Conservation (phyloP, 2,888 invertebrate species). For the Ophion ellenae region DNA sequence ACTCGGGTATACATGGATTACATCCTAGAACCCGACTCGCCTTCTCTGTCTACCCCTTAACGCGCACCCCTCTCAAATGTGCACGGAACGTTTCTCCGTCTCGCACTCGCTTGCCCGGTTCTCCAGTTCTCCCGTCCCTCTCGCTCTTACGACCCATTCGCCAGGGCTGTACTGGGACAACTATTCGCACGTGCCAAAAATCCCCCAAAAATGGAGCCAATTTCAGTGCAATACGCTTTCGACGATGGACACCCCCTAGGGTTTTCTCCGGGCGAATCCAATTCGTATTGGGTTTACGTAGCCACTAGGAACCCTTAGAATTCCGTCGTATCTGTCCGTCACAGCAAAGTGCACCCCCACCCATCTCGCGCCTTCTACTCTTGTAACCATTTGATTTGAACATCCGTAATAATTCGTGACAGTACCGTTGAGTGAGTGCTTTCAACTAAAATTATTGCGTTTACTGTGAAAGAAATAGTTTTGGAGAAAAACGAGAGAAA, state of each 20-base stretch:
- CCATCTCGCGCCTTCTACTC: too few relatives aligned
- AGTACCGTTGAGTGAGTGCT: too few relatives aligned
- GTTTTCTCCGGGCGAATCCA: too few relatives aligned
- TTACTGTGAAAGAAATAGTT: background rate
- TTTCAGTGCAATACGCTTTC: background rate
- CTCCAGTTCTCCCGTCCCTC: slow-evolving; percentile 12
- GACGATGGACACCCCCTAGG: too few relatives aligned
- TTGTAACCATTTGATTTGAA: too few relatives aligned
- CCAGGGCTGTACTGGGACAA: slow-evolving; percentile 52
- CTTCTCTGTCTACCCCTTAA: slow-evolving; percentile 40
- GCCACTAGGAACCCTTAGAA: too few relatives aligned
- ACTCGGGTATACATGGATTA: background rate
- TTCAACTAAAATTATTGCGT: background rate
- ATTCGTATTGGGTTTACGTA: too few relatives aligned
- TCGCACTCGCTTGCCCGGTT: slow-evolving; percentile 12
- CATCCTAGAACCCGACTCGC: slow-evolving; percentile 1
- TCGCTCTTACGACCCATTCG: slow-evolving; percentile 40
- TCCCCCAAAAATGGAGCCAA: background rate
- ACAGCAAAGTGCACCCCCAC: too few relatives aligned
- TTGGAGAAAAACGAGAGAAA: background rate
- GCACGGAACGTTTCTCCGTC: slow-evolving; percentile 13
- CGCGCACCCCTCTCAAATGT: slow-evolving; percentile 51
- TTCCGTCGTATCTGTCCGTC: too few relatives aligned
- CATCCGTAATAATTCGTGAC: too few relatives aligned
- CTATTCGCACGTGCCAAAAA: background rate